Conservation (phyloP, 2,797 vertebrate genomes). For the Limnodromus scolopaceus region DNA sequence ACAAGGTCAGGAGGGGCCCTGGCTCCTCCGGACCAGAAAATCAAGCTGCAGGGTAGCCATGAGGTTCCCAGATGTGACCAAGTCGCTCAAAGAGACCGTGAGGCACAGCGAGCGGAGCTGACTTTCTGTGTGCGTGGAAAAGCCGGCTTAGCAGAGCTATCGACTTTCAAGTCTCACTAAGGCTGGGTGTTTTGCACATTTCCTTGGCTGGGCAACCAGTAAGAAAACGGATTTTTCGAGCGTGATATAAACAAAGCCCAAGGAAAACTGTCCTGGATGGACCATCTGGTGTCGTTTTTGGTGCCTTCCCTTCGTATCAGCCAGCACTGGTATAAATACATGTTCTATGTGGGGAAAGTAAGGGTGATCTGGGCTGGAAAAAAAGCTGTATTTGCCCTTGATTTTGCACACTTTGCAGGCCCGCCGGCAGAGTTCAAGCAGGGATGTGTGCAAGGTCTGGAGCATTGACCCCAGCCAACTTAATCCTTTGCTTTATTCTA, state of each 20-base stretch:
- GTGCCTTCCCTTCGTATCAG: background rate
- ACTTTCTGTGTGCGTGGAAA: background rate
- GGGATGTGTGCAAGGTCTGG: background rate
- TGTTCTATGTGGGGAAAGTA: background rate
- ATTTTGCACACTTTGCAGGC: background rate
- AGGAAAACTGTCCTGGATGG: background rate
- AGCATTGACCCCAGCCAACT: background rate
- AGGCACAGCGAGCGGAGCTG: background rate
- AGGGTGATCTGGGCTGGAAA: background rate
- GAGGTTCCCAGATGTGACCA: conserved; percentile 52
- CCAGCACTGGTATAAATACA: background rate
- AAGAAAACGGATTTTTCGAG: background rate
- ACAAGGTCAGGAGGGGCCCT: background rate
- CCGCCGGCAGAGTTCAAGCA: background rate
- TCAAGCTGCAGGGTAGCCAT: background rate
- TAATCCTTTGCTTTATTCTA: background rate
- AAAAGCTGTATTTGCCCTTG: background rate
- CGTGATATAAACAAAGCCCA: background rate
- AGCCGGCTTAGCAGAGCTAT: background rate
- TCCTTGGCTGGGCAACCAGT: background rate
- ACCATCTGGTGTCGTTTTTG: background rate
- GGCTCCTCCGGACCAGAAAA: background rate
- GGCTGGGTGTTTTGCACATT: conserved; percentile 10
- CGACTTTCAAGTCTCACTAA: background rate
- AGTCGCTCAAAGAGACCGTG: background rate